Conservation (phyloP, 2,113 vertebrate genomes). For the Dipodomys stephensi region DNA sequence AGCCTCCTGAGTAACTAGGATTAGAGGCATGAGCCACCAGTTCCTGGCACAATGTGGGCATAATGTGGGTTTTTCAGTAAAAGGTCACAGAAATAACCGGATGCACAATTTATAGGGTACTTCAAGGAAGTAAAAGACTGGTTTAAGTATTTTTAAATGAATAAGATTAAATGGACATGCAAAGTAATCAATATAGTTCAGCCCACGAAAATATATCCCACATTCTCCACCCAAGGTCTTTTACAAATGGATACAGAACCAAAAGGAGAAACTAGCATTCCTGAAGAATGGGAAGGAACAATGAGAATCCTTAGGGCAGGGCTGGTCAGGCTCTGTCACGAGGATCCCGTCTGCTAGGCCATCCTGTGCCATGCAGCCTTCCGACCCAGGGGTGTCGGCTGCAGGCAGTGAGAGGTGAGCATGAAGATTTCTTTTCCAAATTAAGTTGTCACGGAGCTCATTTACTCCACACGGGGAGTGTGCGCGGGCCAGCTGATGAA, state of each 20-base stretch:
- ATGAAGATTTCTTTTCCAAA: conserved; percentile 70
- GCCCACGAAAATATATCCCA: neutral
- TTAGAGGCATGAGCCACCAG: too few relatives aligned
- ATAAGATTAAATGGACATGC: neutral
- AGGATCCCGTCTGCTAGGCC: neutral
- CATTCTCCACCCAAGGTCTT: neutral
- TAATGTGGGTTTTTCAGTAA: too few relatives aligned
- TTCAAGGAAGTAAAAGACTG: neutral
- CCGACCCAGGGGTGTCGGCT: conserved; percentile 54
- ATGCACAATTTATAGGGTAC: neutral
- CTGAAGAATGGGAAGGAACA: neutral
- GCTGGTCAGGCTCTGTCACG: neutral
- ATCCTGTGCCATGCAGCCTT: neutral
- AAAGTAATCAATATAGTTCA: neutral
- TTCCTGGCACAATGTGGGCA: too few relatives aligned
- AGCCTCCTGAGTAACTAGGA: too few relatives aligned
- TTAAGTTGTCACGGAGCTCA: conserved; percentile 72
- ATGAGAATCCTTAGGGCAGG: neutral
- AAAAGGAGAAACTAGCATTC: neutral
- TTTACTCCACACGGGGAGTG: conserved; percentile 52
- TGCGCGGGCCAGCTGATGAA: conserved; percentile 49
- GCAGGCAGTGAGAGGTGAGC: conserved; percentile 40
- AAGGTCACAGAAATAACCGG: neutral
- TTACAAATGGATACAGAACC: neutral
- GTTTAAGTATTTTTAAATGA: neutral